Evolutionary conservation across 2,113 vertebrate species (phyloP).

Genomic region (Bos taurus): DNA sequence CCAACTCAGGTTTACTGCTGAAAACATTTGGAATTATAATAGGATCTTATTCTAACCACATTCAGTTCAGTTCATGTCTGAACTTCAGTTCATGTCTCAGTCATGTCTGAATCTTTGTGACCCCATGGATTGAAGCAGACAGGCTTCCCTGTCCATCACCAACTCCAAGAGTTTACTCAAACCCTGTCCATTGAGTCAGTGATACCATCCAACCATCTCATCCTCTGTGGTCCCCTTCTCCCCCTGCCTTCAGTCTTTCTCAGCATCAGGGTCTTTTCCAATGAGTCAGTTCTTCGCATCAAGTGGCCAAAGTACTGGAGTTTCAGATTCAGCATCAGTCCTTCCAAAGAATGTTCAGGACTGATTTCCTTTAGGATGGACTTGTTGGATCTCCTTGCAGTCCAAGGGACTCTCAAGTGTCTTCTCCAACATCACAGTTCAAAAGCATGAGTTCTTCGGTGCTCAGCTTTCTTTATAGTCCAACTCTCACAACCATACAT

Average conservation of each 20-base stretch:
- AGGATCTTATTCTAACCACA: not conserved
- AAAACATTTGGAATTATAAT: not conserved
- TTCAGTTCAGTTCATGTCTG: not conserved
- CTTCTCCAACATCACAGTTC: not conserved
- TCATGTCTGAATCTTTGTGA: not conserved
- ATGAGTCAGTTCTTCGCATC: rapidly evolving
- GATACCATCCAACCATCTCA: not conserved
- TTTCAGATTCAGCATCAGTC: not conserved
- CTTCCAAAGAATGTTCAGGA: not conserved
- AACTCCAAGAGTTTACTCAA: not conserved
- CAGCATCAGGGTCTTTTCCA: not conserved
- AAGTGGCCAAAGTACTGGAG: not conserved
- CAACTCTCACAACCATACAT: not conserved
- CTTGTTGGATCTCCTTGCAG: not conserved
- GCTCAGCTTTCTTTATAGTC: not conserved
- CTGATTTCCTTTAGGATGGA: not conserved
- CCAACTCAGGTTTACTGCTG: not conserved
- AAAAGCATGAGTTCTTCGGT: not conserved
- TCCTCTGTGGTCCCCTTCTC: not conserved
- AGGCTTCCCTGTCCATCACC: not conserved
- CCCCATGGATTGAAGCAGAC: rapidly evolving
- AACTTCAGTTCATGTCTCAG: not conserved
- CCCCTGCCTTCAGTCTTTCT: rapidly evolving
- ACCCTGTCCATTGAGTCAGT: not conserved
- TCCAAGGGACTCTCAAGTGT: not conserved